Evolutionary conservation across 1,140 invertebrate genomes (phyloP).

Genomic region (Drosophila hydei): DNA sequence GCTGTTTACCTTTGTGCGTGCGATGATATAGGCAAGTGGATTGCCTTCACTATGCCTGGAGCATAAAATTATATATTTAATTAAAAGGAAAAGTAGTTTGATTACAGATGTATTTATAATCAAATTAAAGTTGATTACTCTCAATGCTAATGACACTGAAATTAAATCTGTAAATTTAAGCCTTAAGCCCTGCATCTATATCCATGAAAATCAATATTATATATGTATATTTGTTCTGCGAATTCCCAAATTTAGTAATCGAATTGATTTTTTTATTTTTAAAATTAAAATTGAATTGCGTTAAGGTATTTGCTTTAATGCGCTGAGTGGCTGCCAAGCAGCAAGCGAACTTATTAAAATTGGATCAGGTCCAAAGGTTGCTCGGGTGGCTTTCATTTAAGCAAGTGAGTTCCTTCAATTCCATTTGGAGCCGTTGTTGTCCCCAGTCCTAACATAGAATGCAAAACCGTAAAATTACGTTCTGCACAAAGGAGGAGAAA

Average conservation of each 20-base stretch:
- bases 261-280: conserved; percentile 8
- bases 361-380: conserved; percentile 20
- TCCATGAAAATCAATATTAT: no score
- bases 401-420: conserved; percentile 33
- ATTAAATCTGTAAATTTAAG: no score
- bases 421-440: neutral
- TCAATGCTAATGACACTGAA: no score
- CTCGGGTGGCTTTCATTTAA: conserved; percentile 19
- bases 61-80: no score
- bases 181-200: no score
- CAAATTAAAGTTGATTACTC: no score
- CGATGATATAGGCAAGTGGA: conserved; percentile 39
- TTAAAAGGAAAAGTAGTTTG: no score
- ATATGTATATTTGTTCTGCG: no score
- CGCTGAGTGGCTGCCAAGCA: conserved; percentile 32
- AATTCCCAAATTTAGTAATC: neutral
- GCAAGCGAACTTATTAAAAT: conserved; percentile 60
- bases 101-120: no score
- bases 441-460: conserved; percentile 36
- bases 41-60: no score
- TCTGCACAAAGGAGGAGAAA: conserved; percentile 41
- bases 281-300: conserved; percentile 13
- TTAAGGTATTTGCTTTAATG: conserved; percentile 27
- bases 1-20: conserved; percentile 53
- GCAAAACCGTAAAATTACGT: conserved; percentile 79